Percentiles rank a stretch among this genome's conserved stretches.
These are phyloP conservation scores for Perizoma flavofasciatum DNA, from an alignment of 2,888 invertebrate species.

Conservation along the genomic window DNA sequence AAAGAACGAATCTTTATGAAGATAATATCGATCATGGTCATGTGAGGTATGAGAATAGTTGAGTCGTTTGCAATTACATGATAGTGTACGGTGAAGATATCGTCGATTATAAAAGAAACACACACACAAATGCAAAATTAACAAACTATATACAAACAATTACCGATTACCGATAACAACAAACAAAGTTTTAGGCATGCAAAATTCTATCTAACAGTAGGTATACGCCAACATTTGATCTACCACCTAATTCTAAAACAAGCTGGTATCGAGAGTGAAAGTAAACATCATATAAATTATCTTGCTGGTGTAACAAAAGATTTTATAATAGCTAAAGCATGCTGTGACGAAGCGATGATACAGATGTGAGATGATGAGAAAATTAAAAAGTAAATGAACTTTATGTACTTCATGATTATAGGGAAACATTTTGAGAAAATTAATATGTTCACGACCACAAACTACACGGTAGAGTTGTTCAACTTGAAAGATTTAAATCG, in stretches of 20 bases:
- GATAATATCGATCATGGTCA: not conserved
- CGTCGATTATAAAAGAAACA: no score
- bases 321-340: conserved; percentile 44
- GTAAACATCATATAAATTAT: conserved; percentile 39
- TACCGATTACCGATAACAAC: not conserved
- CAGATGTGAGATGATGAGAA: conserved; percentile 32
- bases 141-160: no score
- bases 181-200: not conserved
- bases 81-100: not conserved
- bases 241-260: conserved; percentile 18
- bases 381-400: conserved; percentile 20
- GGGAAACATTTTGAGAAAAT: conserved; percentile 5
- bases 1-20: not conserved
- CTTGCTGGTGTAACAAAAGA: conserved; percentile 39
- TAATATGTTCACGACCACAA: not conserved
- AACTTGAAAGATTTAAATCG: not conserved
- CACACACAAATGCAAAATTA: no score
- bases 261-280: conserved; percentile 34
- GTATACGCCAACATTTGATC: not conserved
- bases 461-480: not conserved
- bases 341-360: conserved; percentile 38
- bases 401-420: conserved; percentile 1
- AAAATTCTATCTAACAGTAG: conserved; percentile 17
- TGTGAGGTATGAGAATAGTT: not conserved
- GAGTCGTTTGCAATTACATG: not conserved